These are phyloP conservation scores for Dendronephthya gigantea DNA, from an alignment of 64 coral and sea anemone genomes.

Conservation along the genomic window DNA sequence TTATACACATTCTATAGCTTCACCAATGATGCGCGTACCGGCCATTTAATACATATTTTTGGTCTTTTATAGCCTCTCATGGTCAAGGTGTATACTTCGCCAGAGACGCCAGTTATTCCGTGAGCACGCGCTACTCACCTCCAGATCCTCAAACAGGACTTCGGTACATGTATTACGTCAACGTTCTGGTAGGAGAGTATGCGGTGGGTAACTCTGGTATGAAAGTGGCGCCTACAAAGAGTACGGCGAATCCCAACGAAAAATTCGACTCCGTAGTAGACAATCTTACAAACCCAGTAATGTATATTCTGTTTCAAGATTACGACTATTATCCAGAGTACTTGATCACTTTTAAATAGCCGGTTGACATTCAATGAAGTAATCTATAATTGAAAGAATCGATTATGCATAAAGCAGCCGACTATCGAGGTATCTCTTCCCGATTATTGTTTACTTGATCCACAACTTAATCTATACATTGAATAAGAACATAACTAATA, in stretches of 20 bases:
- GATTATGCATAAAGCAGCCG: too few relatives aligned
- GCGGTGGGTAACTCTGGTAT: background rate
- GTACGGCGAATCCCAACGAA: background rate
- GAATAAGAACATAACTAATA: too few relatives aligned
- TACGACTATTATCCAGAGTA: conserved; percentile 39
- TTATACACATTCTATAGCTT: too few relatives aligned
- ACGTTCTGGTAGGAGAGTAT: conserved; percentile 36
- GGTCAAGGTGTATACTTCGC: conserved; percentile 44
- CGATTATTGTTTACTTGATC: too few relatives aligned
- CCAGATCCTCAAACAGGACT: background rate
- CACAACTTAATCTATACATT: too few relatives aligned
- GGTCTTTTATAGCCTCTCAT: background rate
- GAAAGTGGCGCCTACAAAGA: background rate
- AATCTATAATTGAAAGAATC: too few relatives aligned
- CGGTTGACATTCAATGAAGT: too few relatives aligned
- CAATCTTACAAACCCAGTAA: background rate
- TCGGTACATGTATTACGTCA: conserved; percentile 35
- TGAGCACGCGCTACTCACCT: conserved; percentile 8
- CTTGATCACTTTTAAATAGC: conserved; percentile 35
- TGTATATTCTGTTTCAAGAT: conserved; percentile 33
- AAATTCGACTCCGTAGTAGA: conserved; percentile 30
- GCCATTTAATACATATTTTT: background rate
- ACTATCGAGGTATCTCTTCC: too few relatives aligned
- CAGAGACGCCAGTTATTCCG: background rate
- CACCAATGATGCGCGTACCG: too few relatives aligned